A percentile compares a stretch with the other conserved stretches of the same genome.
phyloP scores from a whole-genome alignment of 2,888 invertebrate genomes.

The Dicyrtoma fusca region DNA sequence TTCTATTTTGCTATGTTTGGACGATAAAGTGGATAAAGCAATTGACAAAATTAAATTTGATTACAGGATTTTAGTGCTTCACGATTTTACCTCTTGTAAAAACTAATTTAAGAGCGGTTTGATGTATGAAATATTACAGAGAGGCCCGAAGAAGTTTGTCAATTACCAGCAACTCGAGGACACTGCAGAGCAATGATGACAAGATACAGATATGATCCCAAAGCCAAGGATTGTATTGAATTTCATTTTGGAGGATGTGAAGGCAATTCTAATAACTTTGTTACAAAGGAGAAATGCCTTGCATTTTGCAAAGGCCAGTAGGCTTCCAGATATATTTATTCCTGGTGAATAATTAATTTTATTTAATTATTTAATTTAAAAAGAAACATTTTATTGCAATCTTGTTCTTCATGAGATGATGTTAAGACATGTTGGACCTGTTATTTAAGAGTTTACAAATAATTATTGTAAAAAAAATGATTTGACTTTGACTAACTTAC shows the following conservation, averaged over 20 bases:
- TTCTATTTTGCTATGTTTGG: too few species aligned
- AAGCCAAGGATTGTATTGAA: slow-evolving; percentile 62
- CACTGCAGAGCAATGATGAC: slow-evolving; percentile 58
- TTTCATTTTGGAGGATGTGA: slow-evolving; percentile 66
- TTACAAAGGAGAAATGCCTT: slow-evolving; percentile 63
- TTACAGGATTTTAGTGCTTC: too few species aligned
- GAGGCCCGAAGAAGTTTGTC: slow-evolving; percentile 52
- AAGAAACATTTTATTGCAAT: neutral
- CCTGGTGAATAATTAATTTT: neutral
- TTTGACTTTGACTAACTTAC: neutral
- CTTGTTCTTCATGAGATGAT: neutral
- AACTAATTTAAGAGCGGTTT: too few species aligned
- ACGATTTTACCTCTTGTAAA: too few species aligned
- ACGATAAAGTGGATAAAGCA: too few species aligned
- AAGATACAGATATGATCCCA: slow-evolving; percentile 62
- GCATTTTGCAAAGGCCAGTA: slow-evolving; percentile 61
- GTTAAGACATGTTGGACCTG: neutral
- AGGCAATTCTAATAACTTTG: slow-evolving; percentile 65
- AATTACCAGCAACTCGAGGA: slow-evolving; percentile 51
- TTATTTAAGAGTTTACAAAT: neutral
- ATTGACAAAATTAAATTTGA: too few species aligned
- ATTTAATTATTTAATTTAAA: neutral
- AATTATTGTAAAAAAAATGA: neutral
- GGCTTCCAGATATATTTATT: slow-evolving; percentile 15
- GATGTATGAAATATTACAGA: slow-evolving; percentile 28